These are phyloP conservation scores for Bruchidius siliquastri DNA, from an alignment of 2,888 invertebrate genomes.

Conservation along the genomic window DNA sequence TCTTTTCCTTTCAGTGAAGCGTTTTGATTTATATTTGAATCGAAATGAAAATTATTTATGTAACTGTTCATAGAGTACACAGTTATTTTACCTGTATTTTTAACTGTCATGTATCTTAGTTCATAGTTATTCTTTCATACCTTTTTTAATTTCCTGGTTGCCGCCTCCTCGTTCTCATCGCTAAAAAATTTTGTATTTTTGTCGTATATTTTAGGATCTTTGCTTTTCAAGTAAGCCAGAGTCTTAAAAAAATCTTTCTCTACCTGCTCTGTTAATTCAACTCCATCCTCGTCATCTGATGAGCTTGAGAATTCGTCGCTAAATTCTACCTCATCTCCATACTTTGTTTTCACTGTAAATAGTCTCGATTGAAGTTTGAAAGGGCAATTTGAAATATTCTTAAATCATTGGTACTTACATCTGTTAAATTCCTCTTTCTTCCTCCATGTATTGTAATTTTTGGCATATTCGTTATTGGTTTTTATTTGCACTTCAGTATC, in stretches of 20 bases:
- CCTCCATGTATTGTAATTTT: slow-evolving; percentile 77
- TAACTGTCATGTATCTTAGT: too few species aligned
- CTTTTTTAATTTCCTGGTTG: slow-evolving; percentile 31
- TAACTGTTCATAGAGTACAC: too few species aligned
- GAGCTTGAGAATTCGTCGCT: slow-evolving; percentile 49
- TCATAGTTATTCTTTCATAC: background rate
- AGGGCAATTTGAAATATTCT: background rate
- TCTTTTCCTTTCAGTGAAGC: too few species aligned
- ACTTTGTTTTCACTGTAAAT: slow-evolving; percentile 66
- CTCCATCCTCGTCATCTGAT: slow-evolving; percentile 61
- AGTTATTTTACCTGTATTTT: too few species aligned
- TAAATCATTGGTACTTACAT: slow-evolving; percentile 51
- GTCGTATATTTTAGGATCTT: slow-evolving; percentile 87
- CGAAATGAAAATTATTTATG: too few species aligned
- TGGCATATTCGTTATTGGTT: slow-evolving; percentile 77
- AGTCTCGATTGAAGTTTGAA: background rate
- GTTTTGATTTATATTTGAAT: too few species aligned
- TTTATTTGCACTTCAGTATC: slow-evolving; percentile 57
- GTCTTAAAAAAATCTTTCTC: slow-evolving; percentile 88
- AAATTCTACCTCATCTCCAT: slow-evolving; percentile 57
- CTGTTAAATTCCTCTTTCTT: slow-evolving; percentile 82
- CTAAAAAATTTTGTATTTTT: slow-evolving; percentile 66
- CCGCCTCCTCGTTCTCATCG: slow-evolving; percentile 13
- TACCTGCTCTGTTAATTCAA: slow-evolving; percentile 59
- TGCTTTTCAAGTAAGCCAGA: slow-evolving; percentile 76